Evolutionary conservation across 2,113 vertebrate genomes (phyloP).

Genomic region (Hiodon tergisus): DNA sequence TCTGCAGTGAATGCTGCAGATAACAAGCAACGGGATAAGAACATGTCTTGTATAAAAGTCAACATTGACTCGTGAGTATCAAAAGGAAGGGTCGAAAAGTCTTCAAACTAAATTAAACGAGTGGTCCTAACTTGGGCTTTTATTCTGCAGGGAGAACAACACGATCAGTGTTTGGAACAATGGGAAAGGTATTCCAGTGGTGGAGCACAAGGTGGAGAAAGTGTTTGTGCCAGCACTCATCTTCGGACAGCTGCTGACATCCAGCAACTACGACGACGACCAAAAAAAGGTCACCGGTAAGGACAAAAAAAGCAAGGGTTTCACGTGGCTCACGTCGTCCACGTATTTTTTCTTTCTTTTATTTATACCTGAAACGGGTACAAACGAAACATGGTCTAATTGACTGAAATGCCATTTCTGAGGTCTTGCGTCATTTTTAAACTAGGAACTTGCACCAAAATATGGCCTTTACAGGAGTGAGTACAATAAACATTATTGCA

Average conservation of each 20-base stretch:
- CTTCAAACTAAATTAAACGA: not conserved
- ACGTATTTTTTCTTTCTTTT: not conserved
- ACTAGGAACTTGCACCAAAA: too few species aligned
- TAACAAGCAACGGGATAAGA: constrained; percentile 94
- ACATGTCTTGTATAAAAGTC: constrained; percentile 89
- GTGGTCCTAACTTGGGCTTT: not conserved
- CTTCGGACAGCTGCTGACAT: constrained; percentile 94
- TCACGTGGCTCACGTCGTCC: not conserved
- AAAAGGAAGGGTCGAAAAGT: not conserved
- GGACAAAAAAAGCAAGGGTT: constrained; percentile 15
- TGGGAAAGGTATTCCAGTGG: constrained; percentile 93
- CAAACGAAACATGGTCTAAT: not conserved
- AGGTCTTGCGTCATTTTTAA: too few species aligned
- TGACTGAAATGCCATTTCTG: not conserved
- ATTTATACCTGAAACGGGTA: too few species aligned
- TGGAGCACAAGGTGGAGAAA: constrained; percentile 96
- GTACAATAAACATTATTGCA: too few species aligned
- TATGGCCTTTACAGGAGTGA: too few species aligned
- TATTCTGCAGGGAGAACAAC: constrained; percentile 81
- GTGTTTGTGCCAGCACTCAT: constrained; percentile 96
- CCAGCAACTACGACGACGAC: constrained; percentile 93
- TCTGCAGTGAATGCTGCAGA: constrained; percentile 88
- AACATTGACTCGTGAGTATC: constrained; percentile 86
- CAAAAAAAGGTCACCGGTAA: constrained; percentile 97
- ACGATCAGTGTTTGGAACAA: constrained; percentile 94